These are phyloP conservation scores for Sciaenops ocellatus DNA, from an alignment of 2,797 vertebrate species.

Conservation along the genomic window DNA sequence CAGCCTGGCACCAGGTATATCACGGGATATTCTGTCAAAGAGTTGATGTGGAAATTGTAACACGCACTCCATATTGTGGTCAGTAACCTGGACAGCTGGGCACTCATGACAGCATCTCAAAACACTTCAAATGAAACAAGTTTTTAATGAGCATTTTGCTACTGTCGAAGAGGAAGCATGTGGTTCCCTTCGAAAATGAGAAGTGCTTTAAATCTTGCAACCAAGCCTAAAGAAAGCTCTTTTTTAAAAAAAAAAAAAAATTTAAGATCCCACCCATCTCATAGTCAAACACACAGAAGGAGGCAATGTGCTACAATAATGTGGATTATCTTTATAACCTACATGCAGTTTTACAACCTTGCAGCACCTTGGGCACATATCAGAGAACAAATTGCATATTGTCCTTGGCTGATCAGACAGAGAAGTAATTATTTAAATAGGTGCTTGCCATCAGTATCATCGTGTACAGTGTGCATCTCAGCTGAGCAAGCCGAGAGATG, in stretches of 20 bases:
- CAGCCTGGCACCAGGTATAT: neutral
- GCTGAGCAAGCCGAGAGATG: constrained; percentile 18
- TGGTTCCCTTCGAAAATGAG: constrained; percentile 59
- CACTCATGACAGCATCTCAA: neutral
- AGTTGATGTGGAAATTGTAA: neutral
- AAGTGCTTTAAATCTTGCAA: constrained; percentile 60
- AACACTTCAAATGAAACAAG: constrained; percentile 1
- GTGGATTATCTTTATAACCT: constrained; percentile 1
- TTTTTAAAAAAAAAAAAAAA: no score
- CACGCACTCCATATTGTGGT: neutral
- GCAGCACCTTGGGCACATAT: neutral
- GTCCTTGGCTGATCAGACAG: constrained; percentile 29
- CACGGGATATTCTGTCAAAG: constrained; percentile 4
- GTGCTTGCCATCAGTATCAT: constrained; percentile 5
- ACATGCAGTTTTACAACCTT: neutral
- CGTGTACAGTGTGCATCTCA: constrained; percentile 19
- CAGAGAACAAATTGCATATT: constrained; percentile 1
- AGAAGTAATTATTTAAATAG: neutral
- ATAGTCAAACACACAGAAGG: constrained; percentile 15
- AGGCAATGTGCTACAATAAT: constrained; percentile 17
- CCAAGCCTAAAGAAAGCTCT: constrained; percentile 37
- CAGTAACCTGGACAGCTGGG: constrained; percentile 1
- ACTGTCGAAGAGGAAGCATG: constrained; percentile 60
- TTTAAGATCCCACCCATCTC: constrained; percentile 20
- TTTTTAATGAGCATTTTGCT: constrained; percentile 12